Percentiles rank a stretch among this genome's conserved stretches.
Conservation (phyloP, 2,888 invertebrate species). For the Bhutanitis thaidina region DNA sequence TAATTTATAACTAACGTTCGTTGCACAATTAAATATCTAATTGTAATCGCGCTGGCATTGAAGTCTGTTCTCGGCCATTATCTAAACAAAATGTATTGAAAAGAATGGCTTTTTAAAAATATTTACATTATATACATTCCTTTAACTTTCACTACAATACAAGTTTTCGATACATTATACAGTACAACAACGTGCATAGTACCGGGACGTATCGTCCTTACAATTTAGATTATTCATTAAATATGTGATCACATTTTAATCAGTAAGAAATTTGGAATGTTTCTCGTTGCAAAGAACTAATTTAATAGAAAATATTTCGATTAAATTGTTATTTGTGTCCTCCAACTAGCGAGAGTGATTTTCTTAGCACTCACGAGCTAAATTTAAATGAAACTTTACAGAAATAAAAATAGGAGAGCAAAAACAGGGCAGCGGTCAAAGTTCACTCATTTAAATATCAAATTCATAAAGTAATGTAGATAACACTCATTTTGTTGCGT, state of each 20-base stretch:
- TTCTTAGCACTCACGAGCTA: background rate
- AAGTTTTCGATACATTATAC: slow-evolving; percentile 25
- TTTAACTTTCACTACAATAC: slow-evolving; percentile 14
- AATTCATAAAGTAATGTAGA: no score
- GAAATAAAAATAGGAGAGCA: no score
- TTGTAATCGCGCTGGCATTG: no score
- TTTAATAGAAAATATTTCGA: slow-evolving; percentile 21
- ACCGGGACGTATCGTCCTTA: slow-evolving; percentile 22
- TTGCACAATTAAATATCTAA: no score
- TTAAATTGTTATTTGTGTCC: background rate
- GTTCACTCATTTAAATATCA: no score
- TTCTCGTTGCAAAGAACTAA: slow-evolving; percentile 27
- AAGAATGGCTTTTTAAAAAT: slow-evolving; percentile 30
- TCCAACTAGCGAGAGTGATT: background rate
- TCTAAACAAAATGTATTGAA: no score
- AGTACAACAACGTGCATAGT: slow-evolving; percentile 26
- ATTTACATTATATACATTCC: slow-evolving; percentile 51
- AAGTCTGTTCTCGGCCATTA: no score
- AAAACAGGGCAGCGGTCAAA: no score
- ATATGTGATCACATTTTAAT: slow-evolving; percentile 23
- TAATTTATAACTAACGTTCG: no score
- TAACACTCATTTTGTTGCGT: no score
- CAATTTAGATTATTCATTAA: slow-evolving; percentile 22
- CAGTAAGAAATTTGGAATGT: slow-evolving; percentile 58
- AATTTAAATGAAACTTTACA: no score